These are phyloP conservation scores for Cryptoleucopteryx plumbea DNA, from an alignment of 2,113 vertebrate species.

Conservation along the genomic window DNA sequence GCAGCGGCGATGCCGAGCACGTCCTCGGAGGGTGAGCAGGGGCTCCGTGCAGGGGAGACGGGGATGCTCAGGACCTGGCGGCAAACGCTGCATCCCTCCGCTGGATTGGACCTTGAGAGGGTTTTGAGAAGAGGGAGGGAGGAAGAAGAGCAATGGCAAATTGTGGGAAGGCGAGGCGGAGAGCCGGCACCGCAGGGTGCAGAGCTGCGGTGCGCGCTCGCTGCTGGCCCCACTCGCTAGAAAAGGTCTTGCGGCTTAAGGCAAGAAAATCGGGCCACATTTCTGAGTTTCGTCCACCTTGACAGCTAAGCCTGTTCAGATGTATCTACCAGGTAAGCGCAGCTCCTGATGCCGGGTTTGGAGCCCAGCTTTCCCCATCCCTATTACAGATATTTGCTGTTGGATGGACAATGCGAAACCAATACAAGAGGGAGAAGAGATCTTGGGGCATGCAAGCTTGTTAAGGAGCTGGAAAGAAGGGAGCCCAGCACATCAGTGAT, in stretches of 20 bases:
- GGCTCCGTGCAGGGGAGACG: background rate
- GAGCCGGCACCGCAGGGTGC: accelerated
- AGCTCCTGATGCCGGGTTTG: background rate
- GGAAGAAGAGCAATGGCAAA: background rate
- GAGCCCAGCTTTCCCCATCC: background rate
- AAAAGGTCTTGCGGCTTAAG: background rate
- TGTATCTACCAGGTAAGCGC: background rate
- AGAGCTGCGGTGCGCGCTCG: accelerated
- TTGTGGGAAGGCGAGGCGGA: background rate
- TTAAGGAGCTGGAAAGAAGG: background rate
- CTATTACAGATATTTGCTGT: background rate
- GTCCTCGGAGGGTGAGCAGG: accelerated
- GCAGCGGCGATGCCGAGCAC: accelerated
- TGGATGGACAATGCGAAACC: accelerated
- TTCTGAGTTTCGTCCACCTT: background rate
- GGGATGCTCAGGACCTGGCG: background rate
- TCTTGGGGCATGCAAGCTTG: background rate
- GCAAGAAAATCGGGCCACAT: background rate
- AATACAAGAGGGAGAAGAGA: background rate
- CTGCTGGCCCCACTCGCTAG: accelerated
- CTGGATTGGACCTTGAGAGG: background rate
- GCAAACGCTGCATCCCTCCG: accelerated
- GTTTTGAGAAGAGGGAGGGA: background rate
- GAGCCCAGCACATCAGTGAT: background rate
- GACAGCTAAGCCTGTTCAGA: background rate